phyloP scores from a whole-genome alignment of 2,113 vertebrate genomes.

The Coturnix japonica region DNA sequence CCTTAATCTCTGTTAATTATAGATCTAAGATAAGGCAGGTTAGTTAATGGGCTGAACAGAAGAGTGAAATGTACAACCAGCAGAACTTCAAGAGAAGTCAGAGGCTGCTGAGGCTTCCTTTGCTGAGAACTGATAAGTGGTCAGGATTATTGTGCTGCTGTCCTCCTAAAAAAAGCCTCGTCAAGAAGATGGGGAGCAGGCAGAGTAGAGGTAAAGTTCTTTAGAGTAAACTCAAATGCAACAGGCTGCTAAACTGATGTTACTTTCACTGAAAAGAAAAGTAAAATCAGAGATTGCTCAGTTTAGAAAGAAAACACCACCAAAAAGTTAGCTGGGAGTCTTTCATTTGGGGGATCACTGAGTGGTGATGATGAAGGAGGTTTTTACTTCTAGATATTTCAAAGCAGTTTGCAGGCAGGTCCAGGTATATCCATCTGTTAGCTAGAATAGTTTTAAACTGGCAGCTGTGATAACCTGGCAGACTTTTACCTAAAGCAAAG shows the following conservation, averaged over 20 bases:
- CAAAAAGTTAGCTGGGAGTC: neutral
- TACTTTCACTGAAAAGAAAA: neutral
- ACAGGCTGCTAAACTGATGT: neutral
- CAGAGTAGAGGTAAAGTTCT: neutral
- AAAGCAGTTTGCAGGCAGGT: neutral
- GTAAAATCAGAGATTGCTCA: neutral
- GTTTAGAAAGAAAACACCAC: neutral
- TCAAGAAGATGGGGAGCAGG: neutral
- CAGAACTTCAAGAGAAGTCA: neutral
- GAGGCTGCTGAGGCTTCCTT: neutral
- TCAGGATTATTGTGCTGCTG: rapidly evolving
- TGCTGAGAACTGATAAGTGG: neutral
- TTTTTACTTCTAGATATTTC: neutral
- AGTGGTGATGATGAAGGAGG: neutral
- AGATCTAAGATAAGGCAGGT: constrained; percentile 37
- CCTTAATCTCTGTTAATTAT: constrained; percentile 37
- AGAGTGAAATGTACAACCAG: neutral
- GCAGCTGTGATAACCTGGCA: neutral
- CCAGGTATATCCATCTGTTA: neutral
- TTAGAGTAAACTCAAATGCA: neutral
- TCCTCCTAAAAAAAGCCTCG: neutral
- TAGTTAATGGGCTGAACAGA: neutral
- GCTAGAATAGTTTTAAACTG: neutral
- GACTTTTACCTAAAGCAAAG: neutral
- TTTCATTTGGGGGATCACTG: neutral